Conservation (phyloP, 2,113 vertebrate genomes). For the Vulpes vulpes region DNA sequence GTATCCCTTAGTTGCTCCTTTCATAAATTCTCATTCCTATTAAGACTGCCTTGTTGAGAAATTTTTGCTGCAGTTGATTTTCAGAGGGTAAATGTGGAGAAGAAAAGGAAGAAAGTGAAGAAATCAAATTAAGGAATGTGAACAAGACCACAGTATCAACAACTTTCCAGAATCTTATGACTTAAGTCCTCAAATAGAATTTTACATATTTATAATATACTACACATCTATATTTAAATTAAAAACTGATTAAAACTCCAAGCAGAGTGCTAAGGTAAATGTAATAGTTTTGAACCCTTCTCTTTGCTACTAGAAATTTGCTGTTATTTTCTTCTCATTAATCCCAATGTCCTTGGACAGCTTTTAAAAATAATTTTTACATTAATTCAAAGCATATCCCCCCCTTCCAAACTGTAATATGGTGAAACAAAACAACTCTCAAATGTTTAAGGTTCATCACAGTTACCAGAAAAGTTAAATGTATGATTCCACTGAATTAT, state of each 20-base stretch:
- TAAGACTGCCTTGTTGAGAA: not conserved
- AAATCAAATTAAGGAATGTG: not conserved
- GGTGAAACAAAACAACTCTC: constrained; percentile 8
- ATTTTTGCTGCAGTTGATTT: not conserved
- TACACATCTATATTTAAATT: not conserved
- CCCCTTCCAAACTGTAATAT: not conserved
- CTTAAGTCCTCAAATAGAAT: not conserved
- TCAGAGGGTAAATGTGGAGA: not conserved
- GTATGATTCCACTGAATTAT: not conserved
- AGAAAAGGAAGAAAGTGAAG: constrained; percentile 25
- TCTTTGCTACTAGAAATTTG: not conserved
- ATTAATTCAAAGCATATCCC: not conserved
- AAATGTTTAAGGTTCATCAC: not conserved
- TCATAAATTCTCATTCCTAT: not conserved
- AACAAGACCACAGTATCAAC: not conserved
- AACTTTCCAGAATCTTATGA: not conserved
- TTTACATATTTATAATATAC: not conserved
- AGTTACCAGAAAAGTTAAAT: not conserved
- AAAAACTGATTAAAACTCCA: not conserved
- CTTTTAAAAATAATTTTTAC: not conserved
- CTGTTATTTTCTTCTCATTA: not conserved
- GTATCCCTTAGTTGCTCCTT: not conserved
- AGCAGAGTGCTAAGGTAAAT: not conserved
- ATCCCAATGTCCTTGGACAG: not conserved
- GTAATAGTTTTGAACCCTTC: not conserved